A percentile compares a stretch with the other conserved stretches of the same genome.
Conservation (phyloP, 2,113 vertebrate species). For the Edolisoma coerulescens region DNA sequence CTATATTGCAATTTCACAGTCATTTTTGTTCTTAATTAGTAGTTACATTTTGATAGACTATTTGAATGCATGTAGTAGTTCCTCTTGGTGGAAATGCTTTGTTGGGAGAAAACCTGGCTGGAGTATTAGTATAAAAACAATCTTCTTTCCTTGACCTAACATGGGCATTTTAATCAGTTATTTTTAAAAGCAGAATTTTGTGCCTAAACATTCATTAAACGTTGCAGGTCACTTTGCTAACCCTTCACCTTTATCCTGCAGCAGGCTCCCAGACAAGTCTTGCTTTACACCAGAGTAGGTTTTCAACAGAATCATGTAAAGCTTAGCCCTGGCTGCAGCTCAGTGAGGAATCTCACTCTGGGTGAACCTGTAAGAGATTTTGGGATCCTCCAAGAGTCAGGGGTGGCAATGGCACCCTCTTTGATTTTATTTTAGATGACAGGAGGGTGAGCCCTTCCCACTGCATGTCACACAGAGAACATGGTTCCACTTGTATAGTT, state of each 20-base stretch:
- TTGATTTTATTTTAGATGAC: background rate
- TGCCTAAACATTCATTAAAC: background rate
- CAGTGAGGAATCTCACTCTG: background rate
- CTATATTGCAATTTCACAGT: slow-evolving; percentile 62
- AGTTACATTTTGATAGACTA: slow-evolving; percentile 50
- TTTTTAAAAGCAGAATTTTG: background rate
- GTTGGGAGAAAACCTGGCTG: background rate
- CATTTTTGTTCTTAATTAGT: slow-evolving; percentile 63
- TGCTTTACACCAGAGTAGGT: background rate
- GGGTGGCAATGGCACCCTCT: background rate
- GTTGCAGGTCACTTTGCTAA: background rate
- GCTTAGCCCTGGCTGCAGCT: background rate
- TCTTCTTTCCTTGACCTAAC: background rate
- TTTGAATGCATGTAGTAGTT: slow-evolving; percentile 16
- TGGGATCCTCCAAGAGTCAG: background rate
- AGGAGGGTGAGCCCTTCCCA: background rate
- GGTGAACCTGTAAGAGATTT: background rate
- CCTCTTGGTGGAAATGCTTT: background rate
- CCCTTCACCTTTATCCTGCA: background rate
- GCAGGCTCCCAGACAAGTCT: background rate
- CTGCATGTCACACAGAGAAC: background rate
- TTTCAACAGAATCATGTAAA: background rate
- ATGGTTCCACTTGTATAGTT: background rate
- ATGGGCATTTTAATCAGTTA: background rate
- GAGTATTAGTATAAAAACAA: background rate